A percentile compares a stretch with the other conserved stretches of the same genome.
Evolutionary conservation across 2,113 vertebrate species (phyloP).

Genomic region (Heterotis niloticus): DNA sequence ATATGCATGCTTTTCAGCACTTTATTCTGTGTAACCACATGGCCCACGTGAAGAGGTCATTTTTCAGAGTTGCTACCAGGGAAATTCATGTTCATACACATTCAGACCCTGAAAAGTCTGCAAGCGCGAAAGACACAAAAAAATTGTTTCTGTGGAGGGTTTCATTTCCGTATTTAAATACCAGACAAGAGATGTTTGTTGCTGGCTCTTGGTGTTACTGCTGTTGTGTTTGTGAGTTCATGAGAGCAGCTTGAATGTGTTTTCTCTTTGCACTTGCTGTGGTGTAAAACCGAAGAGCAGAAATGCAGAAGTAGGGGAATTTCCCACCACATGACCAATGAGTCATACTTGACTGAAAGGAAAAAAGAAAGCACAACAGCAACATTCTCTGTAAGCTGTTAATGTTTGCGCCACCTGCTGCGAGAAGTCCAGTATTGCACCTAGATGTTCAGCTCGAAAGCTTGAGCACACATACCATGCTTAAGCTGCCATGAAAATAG

Average conservation of each 20-base stretch:
- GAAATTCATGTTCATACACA: conserved; percentile 1
- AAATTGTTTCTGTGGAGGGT: background rate
- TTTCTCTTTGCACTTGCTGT: conserved; percentile 49
- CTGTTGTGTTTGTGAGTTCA: background rate
- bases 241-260: background rate
- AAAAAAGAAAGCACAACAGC: conserved; percentile 12
- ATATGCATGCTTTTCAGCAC: background rate
- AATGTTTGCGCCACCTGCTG: conserved; percentile 9
- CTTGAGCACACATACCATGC: too few relatives aligned
- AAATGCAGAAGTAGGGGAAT: conserved; percentile 54
- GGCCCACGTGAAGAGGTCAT: background rate
- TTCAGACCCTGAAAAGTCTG: background rate
- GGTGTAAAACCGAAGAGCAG: conserved; percentile 54
- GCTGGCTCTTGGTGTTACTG: background rate
- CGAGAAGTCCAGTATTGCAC: background rate
- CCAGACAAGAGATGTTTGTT: background rate
- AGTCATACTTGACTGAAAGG: conserved; percentile 17
- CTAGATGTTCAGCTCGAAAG: background rate
- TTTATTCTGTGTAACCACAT: too few relatives aligned
- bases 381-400: background rate
- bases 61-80: background rate
- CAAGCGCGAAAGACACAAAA: background rate
- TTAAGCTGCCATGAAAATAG: too few relatives aligned
- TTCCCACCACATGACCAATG: conserved; percentile 64
- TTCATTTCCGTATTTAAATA: conserved; percentile 17